Percentiles rank a stretch among this genome's conserved stretches.
These are phyloP conservation scores for Myopa tessellatipennis DNA, from an alignment of 2,888 invertebrate genomes.

Conservation along the genomic window DNA sequence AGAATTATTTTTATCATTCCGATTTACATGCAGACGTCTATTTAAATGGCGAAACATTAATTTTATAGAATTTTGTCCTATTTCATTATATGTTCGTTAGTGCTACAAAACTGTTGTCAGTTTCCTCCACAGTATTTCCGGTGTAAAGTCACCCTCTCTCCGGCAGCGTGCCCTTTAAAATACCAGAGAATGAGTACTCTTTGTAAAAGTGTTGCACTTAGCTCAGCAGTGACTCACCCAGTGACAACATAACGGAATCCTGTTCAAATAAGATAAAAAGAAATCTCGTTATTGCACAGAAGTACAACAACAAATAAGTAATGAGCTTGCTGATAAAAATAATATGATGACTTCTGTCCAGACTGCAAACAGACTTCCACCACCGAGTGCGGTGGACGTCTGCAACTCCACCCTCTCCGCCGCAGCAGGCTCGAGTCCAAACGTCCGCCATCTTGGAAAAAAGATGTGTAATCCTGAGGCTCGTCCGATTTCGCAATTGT, in stretches of 20 bases:
- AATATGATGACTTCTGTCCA: conserved; percentile 23
- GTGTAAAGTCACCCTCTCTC: no score
- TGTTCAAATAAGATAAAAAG: conserved; percentile 26
- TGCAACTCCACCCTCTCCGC: no score
- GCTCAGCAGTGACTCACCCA: not conserved
- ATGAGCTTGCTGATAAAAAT: conserved; percentile 30
- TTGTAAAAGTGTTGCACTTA: conserved; percentile 11
- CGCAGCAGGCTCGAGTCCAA: no score
- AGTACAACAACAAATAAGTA: conserved; percentile 29
- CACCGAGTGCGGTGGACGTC: not conserved
- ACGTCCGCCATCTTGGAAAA: conserved; percentile 30
- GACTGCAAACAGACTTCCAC: conserved; percentile 24
- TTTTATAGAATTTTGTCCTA: no score
- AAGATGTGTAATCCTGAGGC: conserved; percentile 57
- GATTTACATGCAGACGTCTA: no score
- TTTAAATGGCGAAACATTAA: no score
- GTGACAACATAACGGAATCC: not conserved
- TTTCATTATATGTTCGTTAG: no score
- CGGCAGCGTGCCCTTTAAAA: not conserved
- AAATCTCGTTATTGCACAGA: not conserved
- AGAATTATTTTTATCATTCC: no score
- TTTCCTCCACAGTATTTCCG: not conserved
- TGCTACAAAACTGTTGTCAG: not conserved
- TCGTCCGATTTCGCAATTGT: conserved; percentile 61
- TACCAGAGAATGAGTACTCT: not conserved